These are phyloP conservation scores for Perca flavescens DNA, from an alignment of 2,113 vertebrate species.

Conservation along the genomic window DNA sequence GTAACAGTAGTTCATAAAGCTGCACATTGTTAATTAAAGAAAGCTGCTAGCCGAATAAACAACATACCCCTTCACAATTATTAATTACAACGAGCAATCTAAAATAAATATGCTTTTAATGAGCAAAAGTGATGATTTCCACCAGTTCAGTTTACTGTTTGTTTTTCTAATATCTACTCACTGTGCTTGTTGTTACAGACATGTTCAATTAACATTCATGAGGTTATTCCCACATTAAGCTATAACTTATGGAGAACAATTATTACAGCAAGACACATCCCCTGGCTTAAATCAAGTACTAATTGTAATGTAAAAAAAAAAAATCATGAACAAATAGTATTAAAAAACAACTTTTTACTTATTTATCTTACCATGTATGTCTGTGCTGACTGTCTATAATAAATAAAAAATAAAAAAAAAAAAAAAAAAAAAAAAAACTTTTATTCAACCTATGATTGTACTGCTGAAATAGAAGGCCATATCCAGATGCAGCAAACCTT, in stretches of 20 bases:
- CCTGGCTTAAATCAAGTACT: neutral
- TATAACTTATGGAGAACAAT: conserved; percentile 1
- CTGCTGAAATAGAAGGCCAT: too few species aligned
- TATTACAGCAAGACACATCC: neutral
- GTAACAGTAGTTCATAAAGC: neutral
- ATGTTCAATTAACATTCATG: neutral
- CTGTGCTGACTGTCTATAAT: too few species aligned
- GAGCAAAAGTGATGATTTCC: neutral
- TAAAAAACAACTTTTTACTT: neutral
- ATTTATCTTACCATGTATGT: too few species aligned
- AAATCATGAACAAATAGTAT: neutral
- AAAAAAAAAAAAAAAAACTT: too few species aligned
- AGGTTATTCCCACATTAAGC: conserved; percentile 10
- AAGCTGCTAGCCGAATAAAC: neutral
- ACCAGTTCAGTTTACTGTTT: neutral
- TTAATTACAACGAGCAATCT: conserved; percentile 1
- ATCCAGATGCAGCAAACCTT: too few species aligned
- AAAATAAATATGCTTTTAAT: conserved; percentile 27
- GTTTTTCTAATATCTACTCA: conserved; percentile 7
- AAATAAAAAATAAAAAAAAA: too few species aligned
- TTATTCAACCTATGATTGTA: too few species aligned
- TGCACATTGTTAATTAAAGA: conserved; percentile 4
- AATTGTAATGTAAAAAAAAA: conserved; percentile 3
- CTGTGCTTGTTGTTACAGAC: conserved; percentile 9
- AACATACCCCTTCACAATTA: neutral